phyloP scores from a whole-genome alignment of 37 sponge, comb jelly and placozoan species.

The Mnemiopsis leidyi region DNA sequence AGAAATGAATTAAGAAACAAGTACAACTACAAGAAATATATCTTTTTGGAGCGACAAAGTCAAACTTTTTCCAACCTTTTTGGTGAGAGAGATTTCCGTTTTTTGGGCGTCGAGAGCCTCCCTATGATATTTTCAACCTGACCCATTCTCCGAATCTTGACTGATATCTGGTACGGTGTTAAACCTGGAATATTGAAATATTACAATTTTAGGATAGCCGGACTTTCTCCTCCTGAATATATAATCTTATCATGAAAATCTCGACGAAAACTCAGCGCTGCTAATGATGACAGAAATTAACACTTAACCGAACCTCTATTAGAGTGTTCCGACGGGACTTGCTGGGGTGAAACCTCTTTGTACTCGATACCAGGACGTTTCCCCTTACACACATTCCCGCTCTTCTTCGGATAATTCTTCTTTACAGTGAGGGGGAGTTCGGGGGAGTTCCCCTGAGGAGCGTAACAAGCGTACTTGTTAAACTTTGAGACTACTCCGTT shows the following conservation, averaged over 20 bases:
- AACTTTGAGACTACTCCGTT: slow-evolving; percentile 34
- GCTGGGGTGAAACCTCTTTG: slow-evolving; percentile 39
- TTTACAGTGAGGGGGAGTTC: slow-evolving; percentile 56
- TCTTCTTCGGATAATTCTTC: slow-evolving; percentile 62
- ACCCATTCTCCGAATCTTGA: slow-evolving; percentile 49
- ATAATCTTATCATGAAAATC: too few species aligned
- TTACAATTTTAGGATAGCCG: too few species aligned
- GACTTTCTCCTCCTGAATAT: too few species aligned
- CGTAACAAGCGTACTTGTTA: slow-evolving; percentile 62
- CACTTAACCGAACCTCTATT: slow-evolving; percentile 1
- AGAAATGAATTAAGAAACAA: too few species aligned
- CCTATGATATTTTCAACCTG: slow-evolving; percentile 58
- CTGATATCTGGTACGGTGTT: slow-evolving; percentile 62
- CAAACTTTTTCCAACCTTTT: too few species aligned
- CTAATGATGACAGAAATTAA: too few species aligned
- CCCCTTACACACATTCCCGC: neutral
- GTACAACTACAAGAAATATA: too few species aligned
- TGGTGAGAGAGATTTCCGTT: slow-evolving; percentile 45
- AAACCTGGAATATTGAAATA: slow-evolving; percentile 3
- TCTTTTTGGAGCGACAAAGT: too few species aligned
- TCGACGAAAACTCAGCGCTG: too few species aligned
- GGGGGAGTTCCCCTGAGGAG: slow-evolving; percentile 19
- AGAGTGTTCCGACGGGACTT: slow-evolving; percentile 18
- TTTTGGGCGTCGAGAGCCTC: neutral
- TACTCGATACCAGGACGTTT: slow-evolving; percentile 56